Evolutionary conservation across 2,113 vertebrate genomes (phyloP).

Genomic region (Semnopithecus entellus): DNA sequence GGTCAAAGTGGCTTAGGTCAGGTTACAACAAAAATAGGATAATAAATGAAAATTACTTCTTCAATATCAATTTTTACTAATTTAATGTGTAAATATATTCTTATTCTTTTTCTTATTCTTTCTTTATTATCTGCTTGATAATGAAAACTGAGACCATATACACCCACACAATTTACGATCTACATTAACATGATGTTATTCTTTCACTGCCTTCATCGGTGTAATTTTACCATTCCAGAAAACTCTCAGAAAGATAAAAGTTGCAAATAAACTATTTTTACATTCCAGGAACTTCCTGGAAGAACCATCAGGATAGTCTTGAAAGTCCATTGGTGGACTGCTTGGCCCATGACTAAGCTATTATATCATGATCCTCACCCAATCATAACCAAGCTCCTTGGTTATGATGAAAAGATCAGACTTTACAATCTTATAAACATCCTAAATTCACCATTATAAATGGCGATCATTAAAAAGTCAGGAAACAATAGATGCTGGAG

Average conservation of each 20-base stretch:
- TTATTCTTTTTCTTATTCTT: not conserved
- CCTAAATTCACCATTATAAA: not conserved
- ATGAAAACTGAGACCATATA: not conserved
- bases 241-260: not conserved
- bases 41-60: not conserved
- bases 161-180: not conserved
- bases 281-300: not conserved
- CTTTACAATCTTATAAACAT: not conserved
- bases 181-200: not conserved
- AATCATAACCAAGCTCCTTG: not conserved
- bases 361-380: not conserved
- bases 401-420: not conserved
- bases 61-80: not conserved
- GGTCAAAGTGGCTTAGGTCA: not conserved
- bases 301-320: not conserved
- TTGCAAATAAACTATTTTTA: not conserved
- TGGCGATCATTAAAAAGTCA: too few relatives aligned
- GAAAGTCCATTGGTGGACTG: not conserved
- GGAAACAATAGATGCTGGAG: too few relatives aligned
- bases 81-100: not conserved
- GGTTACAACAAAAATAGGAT: constrained; percentile 11
- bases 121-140: not conserved
- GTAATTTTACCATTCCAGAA: not conserved
- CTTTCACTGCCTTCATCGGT: not conserved
- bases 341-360: not conserved